These are phyloP conservation scores for Ditula angustiorana DNA, from an alignment of 2,888 invertebrate species.

Conservation along the genomic window DNA sequence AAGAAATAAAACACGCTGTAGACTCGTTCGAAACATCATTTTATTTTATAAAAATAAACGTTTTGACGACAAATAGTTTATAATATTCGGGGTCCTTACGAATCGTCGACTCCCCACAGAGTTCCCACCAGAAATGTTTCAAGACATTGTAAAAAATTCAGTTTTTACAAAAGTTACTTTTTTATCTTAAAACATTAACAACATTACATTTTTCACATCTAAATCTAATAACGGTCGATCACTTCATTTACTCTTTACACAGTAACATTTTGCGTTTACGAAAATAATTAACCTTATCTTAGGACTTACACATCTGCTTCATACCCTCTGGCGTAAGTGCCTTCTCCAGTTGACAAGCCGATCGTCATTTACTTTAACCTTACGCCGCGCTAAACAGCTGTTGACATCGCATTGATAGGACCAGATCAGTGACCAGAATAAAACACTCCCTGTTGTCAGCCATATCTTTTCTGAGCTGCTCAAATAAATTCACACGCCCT, in stretches of 20 bases:
- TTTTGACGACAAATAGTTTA: conserved; percentile 86
- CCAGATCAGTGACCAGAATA: not conserved
- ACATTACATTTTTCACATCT: conserved; percentile 85
- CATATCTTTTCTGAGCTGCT: not conserved
- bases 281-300: conserved; percentile 60
- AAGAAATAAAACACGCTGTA: conserved; percentile 40
- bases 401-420: conserved; percentile 4
- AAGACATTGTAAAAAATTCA: conserved; percentile 89
- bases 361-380: conserved; percentile 2
- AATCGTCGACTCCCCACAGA: conserved; percentile 73
- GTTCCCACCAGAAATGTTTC: conserved; percentile 86
- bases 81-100: conserved; percentile 84
- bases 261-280: conserved; percentile 72
- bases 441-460: not conserved
- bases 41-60: conserved; percentile 87
- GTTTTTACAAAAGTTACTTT: conserved; percentile 89
- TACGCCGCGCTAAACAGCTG: not conserved
- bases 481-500: not conserved
- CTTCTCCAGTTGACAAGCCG: not conserved
- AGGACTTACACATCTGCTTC: conserved; percentile 14
- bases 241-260: conserved; percentile 67
- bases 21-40: conserved; percentile 77
- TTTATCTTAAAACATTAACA: conserved; percentile 87
- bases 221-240: conserved; percentile 84
- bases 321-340: conserved; percentile 8